These are phyloP conservation scores for Platygyra sinensis DNA, from an alignment of 64 coral and sea anemone species.

Conservation along the genomic window DNA sequence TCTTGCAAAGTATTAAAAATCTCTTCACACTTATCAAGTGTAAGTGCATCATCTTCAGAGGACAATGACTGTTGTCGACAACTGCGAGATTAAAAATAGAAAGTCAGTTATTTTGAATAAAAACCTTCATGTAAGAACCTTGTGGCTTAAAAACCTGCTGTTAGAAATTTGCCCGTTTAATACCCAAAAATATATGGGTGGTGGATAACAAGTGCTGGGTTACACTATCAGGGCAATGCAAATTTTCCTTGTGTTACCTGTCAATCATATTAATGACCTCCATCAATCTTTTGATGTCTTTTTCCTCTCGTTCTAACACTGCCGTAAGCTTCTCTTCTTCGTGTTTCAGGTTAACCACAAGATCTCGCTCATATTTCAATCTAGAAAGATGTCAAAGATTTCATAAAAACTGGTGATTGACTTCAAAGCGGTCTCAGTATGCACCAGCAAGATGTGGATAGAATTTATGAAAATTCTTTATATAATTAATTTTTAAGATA, in stretches of 20 bases:
- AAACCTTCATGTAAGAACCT: no score
- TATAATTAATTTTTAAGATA: no score
- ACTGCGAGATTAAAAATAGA: slow-evolving; percentile 2
- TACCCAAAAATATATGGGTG: background rate
- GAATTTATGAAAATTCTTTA: no score
- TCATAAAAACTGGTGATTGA: background rate
- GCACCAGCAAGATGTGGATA: no score
- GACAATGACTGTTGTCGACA: slow-evolving; percentile 81
- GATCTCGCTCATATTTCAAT: slow-evolving; percentile 83
- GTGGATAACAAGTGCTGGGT: background rate
- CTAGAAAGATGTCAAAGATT: slow-evolving; percentile 27
- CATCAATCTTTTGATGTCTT: slow-evolving; percentile 84
- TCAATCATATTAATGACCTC: slow-evolving; percentile 95
- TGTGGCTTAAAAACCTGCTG: background rate
- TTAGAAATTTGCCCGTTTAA: background rate
- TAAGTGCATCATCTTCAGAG: slow-evolving; percentile 53
- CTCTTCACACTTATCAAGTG: slow-evolving; percentile 85
- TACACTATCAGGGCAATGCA: background rate
- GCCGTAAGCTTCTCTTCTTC: slow-evolving; percentile 75
- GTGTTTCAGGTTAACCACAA: slow-evolving; percentile 89
- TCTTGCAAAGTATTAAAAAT: slow-evolving; percentile 91
- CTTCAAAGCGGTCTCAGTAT: no score
- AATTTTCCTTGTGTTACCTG: slow-evolving; percentile 32
- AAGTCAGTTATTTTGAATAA: no score
- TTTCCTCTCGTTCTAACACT: slow-evolving; percentile 78